Evolutionary conservation across 2,888 invertebrate genomes (phyloP).

Genomic region (Prostheceraeus crozeri): DNA sequence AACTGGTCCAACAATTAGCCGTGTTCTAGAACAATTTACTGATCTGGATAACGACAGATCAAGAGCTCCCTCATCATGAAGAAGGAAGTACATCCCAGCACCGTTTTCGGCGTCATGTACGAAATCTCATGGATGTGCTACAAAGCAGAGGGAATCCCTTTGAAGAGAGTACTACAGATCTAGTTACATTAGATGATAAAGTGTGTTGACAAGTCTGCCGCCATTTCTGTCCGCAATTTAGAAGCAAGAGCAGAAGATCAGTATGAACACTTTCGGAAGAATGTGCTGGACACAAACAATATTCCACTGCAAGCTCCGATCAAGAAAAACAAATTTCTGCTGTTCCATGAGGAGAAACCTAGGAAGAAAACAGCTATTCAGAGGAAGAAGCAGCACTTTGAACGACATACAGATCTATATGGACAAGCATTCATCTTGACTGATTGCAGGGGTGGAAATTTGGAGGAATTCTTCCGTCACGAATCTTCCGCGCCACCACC

Average conservation of each 20-base stretch:
- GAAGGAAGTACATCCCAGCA: constrained; percentile 37
- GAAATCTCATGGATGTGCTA: constrained; percentile 36
- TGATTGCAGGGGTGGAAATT: constrained; percentile 32
- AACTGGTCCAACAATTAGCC: constrained; percentile 32
- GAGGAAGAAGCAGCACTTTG: no score
- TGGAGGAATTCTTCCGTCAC: constrained; percentile 35
- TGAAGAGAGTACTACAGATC: constrained; percentile 28
- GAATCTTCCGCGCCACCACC: constrained; percentile 37
- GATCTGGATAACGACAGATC: constrained; percentile 19
- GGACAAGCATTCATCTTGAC: constrained; percentile 20
- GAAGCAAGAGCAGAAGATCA: constrained; percentile 27
- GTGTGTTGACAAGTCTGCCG: constrained; percentile 26
- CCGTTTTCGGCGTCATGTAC: constrained; percentile 33
- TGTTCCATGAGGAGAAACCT: constrained; percentile 34
- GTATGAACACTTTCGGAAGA: constrained; percentile 22
- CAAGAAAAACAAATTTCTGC: constrained; percentile 33
- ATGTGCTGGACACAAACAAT: constrained; percentile 32
- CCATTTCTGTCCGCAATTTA: constrained; percentile 27
- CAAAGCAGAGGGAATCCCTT: constrained; percentile 31
- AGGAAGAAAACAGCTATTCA: no score
- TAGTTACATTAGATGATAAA: constrained; percentile 30
- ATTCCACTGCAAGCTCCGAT: constrained; percentile 32
- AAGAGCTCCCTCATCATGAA: constrained; percentile 36
- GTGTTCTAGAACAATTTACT: constrained; percentile 32
- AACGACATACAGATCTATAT: constrained; percentile 23